Conservation (phyloP, 1,140 invertebrate genomes). For the Drosophila tropicalis region DNA sequence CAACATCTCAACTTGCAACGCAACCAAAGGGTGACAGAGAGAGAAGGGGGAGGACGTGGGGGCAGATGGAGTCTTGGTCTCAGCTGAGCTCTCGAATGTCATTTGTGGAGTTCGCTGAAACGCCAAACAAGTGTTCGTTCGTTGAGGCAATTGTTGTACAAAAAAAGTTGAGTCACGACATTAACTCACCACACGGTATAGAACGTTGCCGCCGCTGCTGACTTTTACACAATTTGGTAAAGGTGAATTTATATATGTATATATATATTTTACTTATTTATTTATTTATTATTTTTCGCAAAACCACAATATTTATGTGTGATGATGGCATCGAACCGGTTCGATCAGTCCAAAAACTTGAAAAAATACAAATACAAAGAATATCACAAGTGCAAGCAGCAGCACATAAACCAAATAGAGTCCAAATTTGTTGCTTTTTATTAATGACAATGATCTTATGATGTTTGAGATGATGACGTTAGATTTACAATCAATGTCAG, state of each 20-base stretch:
- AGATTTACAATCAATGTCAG: conserved; percentile 3
- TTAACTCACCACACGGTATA: neutral
- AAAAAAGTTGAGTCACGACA: conserved; percentile 29
- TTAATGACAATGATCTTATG: conserved; percentile 4
- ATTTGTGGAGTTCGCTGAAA: conserved; percentile 65
- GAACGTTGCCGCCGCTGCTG: conserved; percentile 24
- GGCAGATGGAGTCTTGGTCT: neutral
- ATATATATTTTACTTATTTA: conserved; percentile 20
- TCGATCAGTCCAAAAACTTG: conserved; percentile 35
- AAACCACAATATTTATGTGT: conserved; percentile 55
- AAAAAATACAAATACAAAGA: conserved; percentile 32
- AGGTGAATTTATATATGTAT: conserved; percentile 40
- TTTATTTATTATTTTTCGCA: conserved; percentile 51
- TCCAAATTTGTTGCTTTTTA: neutral
- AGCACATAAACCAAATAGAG: neutral
- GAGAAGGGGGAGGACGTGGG: neutral
- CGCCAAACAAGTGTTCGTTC: conserved; percentile 67
- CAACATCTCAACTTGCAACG: conserved; percentile 26
- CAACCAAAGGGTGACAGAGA: conserved; percentile 17
- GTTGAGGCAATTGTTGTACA: conserved; percentile 40
- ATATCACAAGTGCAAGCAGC: conserved; percentile 1
- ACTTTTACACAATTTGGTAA: conserved; percentile 51
- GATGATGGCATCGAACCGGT: conserved; percentile 76
- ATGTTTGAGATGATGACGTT: conserved; percentile 1
- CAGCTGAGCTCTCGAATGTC: conserved; percentile 59